A percentile compares a stretch with the other conserved stretches of the same genome.
Conservation (phyloP, 2,888 invertebrate genomes). For the Drosophila macrospina region DNA sequence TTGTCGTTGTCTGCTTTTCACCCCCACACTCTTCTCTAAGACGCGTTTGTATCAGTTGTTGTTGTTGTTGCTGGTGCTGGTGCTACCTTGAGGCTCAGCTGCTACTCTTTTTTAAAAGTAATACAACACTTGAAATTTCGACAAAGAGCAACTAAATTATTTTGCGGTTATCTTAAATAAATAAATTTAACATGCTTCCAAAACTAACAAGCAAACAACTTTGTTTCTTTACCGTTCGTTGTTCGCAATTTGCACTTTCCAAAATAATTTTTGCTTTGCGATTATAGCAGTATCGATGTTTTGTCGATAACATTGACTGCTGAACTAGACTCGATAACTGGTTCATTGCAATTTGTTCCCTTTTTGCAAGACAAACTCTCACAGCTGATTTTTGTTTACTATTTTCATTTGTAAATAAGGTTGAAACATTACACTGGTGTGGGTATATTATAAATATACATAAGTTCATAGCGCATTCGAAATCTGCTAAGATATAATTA, state of each 20-base stretch:
- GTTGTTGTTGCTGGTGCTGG: slow-evolving; percentile 24
- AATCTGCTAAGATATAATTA: too few relatives aligned
- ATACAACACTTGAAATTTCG: slow-evolving; percentile 27
- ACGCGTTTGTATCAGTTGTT: slow-evolving; percentile 38
- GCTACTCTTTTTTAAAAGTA: slow-evolving; percentile 11
- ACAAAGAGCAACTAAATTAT: not conserved
- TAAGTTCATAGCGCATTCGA: too few relatives aligned
- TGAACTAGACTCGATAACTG: too few relatives aligned
- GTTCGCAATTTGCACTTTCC: slow-evolving; percentile 59
- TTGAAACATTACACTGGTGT: too few relatives aligned
- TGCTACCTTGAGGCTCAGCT: slow-evolving; percentile 40
- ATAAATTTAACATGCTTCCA: slow-evolving; percentile 8
- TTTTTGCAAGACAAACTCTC: too few relatives aligned
- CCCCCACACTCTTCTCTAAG: slow-evolving; percentile 42
- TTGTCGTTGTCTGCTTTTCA: slow-evolving; percentile 56
- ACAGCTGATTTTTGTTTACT: too few relatives aligned
- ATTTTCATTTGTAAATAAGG: too few relatives aligned
- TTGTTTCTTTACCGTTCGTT: slow-evolving; percentile 44
- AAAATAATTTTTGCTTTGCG: too few relatives aligned
- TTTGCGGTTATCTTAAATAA: not conserved
- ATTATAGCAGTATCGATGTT: too few relatives aligned
- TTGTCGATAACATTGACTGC: too few relatives aligned
- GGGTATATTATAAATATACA: too few relatives aligned
- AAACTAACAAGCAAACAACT: slow-evolving; percentile 11
- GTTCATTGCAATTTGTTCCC: too few relatives aligned